A percentile compares a stretch with the other conserved stretches of the same genome.
Evolutionary conservation across 2,888 invertebrate genomes (phyloP).

Genomic region (Trypoxylon attenuatum): DNA sequence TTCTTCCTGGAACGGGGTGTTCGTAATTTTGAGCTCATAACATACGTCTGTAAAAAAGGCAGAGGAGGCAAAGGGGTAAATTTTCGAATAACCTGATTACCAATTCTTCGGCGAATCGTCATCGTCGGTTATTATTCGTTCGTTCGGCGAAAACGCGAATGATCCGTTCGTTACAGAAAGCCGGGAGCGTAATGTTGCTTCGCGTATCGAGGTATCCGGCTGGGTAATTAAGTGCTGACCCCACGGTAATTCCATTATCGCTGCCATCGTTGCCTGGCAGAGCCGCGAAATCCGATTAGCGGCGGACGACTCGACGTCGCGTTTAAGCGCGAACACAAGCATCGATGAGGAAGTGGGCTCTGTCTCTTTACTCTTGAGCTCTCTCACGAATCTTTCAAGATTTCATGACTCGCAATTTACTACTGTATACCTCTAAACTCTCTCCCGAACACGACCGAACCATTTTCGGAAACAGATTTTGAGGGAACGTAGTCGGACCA

Average conservation of each 20-base stretch:
- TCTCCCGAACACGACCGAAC: neutral
- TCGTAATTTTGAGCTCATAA: too few species aligned
- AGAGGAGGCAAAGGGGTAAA: neutral
- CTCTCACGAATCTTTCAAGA: too few species aligned
- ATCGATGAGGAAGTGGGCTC: neutral
- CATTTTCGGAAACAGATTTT: too few species aligned
- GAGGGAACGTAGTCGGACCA: too few species aligned
- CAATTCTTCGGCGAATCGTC: conserved; percentile 11
- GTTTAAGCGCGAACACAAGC: conserved; percentile 13
- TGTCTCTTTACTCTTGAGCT: neutral
- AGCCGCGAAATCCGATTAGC: conserved; percentile 50
- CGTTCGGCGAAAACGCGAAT: too few species aligned
- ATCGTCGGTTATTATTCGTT: conserved; percentile 2
- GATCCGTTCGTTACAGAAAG: neutral
- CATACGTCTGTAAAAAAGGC: too few species aligned
- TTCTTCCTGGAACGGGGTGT: conserved; percentile 18
- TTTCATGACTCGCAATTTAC: neutral
- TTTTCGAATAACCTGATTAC: conserved; percentile 17
- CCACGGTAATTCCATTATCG: conserved; percentile 55
- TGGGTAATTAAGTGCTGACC: conserved; percentile 55
- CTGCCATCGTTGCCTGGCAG: conserved; percentile 40
- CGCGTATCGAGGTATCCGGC: conserved; percentile 28
- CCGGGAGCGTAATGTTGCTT: conserved; percentile 19
- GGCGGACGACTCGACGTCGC: conserved; percentile 30
- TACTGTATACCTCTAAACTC: too few species aligned